These are phyloP conservation scores for Clarias batrachus DNA, from an alignment of 2,113 vertebrate species.

Conservation along the genomic window DNA sequence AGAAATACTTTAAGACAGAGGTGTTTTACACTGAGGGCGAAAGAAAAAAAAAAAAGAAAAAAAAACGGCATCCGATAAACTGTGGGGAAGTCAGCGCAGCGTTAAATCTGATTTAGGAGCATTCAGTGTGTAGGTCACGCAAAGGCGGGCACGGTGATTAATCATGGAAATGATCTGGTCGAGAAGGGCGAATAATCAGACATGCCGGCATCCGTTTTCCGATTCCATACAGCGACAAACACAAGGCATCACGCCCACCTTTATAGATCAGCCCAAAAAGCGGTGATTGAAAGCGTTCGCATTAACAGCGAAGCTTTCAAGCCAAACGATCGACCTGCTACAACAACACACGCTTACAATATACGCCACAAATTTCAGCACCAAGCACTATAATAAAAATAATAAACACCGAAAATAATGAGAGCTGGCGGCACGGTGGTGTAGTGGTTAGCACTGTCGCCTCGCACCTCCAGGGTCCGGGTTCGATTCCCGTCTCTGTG, in stretches of 20 bases:
- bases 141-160: constrained; percentile 20
- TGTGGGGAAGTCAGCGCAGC: background rate
- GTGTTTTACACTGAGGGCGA: background rate
- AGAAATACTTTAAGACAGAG: constrained; percentile 21
- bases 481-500: too few relatives aligned
- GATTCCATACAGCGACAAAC: constrained; percentile 13
- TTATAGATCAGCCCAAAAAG: background rate
- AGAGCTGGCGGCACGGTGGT: too few relatives aligned
- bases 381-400: background rate
- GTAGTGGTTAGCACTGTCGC: too few relatives aligned
- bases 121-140: constrained; percentile 3
- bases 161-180: constrained; percentile 17
- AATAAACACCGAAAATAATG: background rate
- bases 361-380: background rate
- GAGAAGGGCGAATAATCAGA: constrained; percentile 29
- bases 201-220: constrained; percentile 5
- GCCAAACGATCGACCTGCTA: background rate
- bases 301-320: background rate
- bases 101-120: constrained; percentile 45
- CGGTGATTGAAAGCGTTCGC: background rate
- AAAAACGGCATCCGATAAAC: constrained; percentile 11
- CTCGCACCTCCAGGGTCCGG: too few relatives aligned
- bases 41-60: background rate
- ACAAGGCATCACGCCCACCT: background rate
- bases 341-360: background rate